Evolutionary conservation across 2,797 vertebrate species (phyloP), one percentile per base, ranked within the genome.

Genomic region (Anolis apletophallus): DNA sequence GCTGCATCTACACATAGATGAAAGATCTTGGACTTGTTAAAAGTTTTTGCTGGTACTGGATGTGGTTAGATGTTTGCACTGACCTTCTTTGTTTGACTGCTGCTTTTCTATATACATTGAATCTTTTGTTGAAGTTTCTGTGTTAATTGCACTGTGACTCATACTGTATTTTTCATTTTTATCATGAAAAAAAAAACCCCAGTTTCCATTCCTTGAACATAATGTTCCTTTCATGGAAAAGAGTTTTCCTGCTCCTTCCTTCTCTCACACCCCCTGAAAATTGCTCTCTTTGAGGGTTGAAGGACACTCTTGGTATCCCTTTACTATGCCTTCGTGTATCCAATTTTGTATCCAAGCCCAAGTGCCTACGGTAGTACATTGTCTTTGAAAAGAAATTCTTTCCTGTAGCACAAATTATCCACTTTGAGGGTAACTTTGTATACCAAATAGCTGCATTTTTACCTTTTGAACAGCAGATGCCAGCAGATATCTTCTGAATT

Each of bases 401-500:
- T 85, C 91, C 74, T 73, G 50, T 74, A 26, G 34, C 61, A 90
- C 85, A 81, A 84, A 64, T 90, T 57, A 23, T 88, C 71, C 89
- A 40, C 40, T 40, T 40, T 40, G 40, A 72, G 73, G 57, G 67
- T 72, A 87, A 71, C 76, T 69, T 16, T 81, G 80, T 82, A 36
- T 81, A 85, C 83, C 80, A 88, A 67, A 85, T 87, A 93, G 77
- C 68, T 97, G 96, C 90, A 96, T 87, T 97, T 93, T 80, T 91
- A 91, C 81, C 26, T 61, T 91, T 89, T 85, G 87, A 90, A 91
- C 96, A 94, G 96, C 91, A 97, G 97, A 91, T 96, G 97, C 94
- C 97, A 96, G 96, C 91, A 97, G 94, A 95, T 95, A 73, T 92
- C 95, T 88, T 83, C 29, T 1, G 80, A 93, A 86, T 88, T 74